Evolutionary conservation across 2,113 vertebrate species (phyloP).

Genomic region (Monopterus albus): DNA sequence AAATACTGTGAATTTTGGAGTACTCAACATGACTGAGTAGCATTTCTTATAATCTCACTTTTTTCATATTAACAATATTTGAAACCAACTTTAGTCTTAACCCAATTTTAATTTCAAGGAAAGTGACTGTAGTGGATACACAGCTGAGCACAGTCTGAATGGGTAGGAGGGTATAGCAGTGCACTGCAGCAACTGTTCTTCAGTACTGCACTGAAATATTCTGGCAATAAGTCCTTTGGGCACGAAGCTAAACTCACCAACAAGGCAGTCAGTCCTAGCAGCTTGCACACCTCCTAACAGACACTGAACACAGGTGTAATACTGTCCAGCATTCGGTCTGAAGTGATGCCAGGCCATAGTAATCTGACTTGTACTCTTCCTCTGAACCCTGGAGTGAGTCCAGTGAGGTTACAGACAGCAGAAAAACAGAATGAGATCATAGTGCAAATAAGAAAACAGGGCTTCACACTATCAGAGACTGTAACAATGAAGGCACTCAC

Average conservation of each 20-base stretch:
- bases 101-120: background rate
- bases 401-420: conserved; percentile 6
- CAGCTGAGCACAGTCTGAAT: background rate
- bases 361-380: background rate
- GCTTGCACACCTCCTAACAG: background rate
- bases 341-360: background rate
- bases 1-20: background rate
- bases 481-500: background rate
- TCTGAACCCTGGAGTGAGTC: background rate
- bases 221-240: conserved; percentile 61
- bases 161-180: background rate
- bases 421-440: conserved; percentile 22
- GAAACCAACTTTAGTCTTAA: background rate
- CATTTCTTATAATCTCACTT: background rate
- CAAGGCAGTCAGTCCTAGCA: background rate
- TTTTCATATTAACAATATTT: background rate
- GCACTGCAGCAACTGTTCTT: background rate
- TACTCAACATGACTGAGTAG: conserved; percentile 1
- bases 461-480: background rate
- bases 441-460: conserved; percentile 54
- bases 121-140: background rate
- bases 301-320: conserved; percentile 22
- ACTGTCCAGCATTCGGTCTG: conserved; percentile 12
- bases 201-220: conserved; percentile 29
- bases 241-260: conserved; percentile 44